phyloP scores from a whole-genome alignment of 2,797 vertebrate genomes.

The Tarsius wallacei region DNA sequence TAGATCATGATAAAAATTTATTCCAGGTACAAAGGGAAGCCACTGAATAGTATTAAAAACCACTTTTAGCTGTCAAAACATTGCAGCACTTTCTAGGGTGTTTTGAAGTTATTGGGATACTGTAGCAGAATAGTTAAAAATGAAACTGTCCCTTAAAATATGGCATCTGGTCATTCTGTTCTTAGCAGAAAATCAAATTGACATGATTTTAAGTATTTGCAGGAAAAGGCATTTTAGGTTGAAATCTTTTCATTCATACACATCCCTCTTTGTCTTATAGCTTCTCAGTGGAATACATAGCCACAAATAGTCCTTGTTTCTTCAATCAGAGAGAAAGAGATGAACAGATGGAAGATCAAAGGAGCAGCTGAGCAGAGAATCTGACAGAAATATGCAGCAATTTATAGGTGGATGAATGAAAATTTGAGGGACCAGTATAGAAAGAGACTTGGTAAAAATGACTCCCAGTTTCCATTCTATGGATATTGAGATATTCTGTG shows the following conservation, averaged over 20 bases:
- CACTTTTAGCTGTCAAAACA: not conserved
- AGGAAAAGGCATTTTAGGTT: slow-evolving; percentile 27
- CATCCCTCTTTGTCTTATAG: slow-evolving; percentile 43
- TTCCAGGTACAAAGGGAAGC: not conserved
- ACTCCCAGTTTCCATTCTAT: not conserved
- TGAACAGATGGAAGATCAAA: slow-evolving; percentile 79
- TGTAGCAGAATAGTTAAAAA: slow-evolving; percentile 45
- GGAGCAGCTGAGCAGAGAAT: slow-evolving; percentile 68
- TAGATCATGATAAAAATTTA: not conserved
- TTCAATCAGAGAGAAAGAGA: slow-evolving; percentile 61
- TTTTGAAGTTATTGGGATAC: slow-evolving; percentile 32
- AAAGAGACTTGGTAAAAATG: slow-evolving; percentile 28
- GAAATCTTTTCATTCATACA: slow-evolving; percentile 58
- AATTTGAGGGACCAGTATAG: not conserved
- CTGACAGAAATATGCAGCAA: slow-evolving; percentile 32
- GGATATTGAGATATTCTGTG: not conserved
- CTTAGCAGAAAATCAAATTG: slow-evolving; percentile 63
- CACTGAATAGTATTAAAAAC: not conserved
- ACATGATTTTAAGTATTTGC: slow-evolving; percentile 64
- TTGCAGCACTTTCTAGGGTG: not conserved
- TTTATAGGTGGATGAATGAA: slow-evolving; percentile 67
- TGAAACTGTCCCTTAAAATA: not conserved
- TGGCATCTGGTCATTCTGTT: slow-evolving; percentile 9
- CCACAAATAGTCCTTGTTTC: slow-evolving; percentile 58
- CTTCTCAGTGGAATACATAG: slow-evolving; percentile 49